Percentiles rank a stretch among this genome's conserved stretches.
These are phyloP conservation scores for Gorsachius magnificus DNA, from an alignment of 2,797 vertebrate species.

Conservation along the genomic window DNA sequence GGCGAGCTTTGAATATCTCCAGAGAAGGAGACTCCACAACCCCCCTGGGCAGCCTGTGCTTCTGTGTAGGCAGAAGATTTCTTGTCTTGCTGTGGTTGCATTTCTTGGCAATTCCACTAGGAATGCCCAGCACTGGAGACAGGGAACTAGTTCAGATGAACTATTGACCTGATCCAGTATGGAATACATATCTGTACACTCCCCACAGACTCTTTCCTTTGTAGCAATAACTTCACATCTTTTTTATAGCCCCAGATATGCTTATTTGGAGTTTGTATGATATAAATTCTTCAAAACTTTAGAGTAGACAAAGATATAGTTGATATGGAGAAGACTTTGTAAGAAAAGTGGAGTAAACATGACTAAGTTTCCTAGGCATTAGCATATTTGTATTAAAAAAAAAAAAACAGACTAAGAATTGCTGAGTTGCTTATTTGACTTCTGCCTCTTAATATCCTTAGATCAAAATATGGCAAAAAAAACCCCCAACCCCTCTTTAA, in stretches of 20 bases:
- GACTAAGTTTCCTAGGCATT: not conserved
- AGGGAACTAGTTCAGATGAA: not conserved
- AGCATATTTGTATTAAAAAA: not conserved
- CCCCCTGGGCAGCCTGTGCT: too few species aligned
- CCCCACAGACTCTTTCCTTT: accelerated
- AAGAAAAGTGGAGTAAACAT: not conserved
- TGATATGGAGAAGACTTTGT: not conserved
- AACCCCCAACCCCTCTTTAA: accelerated
- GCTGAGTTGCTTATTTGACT: not conserved
- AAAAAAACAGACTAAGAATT: not conserved
- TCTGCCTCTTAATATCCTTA: not conserved
- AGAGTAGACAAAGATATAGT: not conserved
- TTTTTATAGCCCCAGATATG: not conserved
- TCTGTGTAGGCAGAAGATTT: not conserved
- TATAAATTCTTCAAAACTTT: not conserved
- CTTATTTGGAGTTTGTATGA: not conserved
- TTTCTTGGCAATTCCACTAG: not conserved
- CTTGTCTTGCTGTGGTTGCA: not conserved
- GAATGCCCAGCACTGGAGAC: not conserved
- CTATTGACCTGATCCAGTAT: not conserved
- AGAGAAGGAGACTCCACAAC: too few species aligned
- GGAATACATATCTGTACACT: not conserved
- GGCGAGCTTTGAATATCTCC: too few species aligned
- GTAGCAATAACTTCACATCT: not conserved
- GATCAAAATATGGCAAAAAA: not conserved